A percentile compares a stretch with the other conserved stretches of the same genome.
phyloP scores from a whole-genome alignment of 2,113 vertebrate genomes.

The Felis chaus region DNA sequence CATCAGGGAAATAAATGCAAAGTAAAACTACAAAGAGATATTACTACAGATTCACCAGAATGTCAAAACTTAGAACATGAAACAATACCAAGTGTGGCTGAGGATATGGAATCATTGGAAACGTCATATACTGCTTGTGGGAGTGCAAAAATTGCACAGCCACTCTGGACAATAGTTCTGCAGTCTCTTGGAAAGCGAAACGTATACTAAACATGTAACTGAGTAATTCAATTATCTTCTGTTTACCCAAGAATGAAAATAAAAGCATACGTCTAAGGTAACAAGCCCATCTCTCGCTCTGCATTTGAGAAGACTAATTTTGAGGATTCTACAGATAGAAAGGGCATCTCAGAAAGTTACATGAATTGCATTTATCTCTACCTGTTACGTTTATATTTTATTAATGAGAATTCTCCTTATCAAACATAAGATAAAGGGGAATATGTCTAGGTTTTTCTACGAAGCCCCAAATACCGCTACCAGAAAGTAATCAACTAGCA shows the following conservation, averaged over 20 bases:
- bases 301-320: neutral
- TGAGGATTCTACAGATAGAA: neutral
- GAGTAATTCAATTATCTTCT: neutral
- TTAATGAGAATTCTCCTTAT: neutral
- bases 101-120: neutral
- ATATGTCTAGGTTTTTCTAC: neutral
- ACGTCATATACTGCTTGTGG: neutral
- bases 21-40: neutral
- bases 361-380: neutral
- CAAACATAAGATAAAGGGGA: neutral
- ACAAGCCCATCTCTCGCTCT: neutral
- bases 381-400: neutral
- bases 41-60: neutral
- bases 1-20: neutral
- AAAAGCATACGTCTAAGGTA: neutral
- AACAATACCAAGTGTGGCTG: neutral
- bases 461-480: neutral
- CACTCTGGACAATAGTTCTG: neutral
- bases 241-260: neutral
- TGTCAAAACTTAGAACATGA: neutral
- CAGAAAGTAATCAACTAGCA: neutral
- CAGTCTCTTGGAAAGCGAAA: neutral
- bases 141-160: neutral
- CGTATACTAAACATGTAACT: neutral
- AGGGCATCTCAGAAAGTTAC: neutral